Conservation (phyloP, 2,888 invertebrate genomes). For the Hirtodrosophila cameraria region DNA sequence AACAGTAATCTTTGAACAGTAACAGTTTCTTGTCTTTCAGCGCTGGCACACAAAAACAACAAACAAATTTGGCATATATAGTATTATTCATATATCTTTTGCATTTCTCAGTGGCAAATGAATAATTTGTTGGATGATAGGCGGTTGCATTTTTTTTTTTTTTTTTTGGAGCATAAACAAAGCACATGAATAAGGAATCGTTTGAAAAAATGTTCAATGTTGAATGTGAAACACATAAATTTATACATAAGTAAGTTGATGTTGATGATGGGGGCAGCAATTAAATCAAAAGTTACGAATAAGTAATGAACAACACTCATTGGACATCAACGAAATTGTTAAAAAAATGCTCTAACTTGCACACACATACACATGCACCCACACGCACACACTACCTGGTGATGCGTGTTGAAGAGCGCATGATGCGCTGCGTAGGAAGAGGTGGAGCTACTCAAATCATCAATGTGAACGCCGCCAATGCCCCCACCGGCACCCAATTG, state of each 20-base stretch:
- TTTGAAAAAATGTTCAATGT: slow-evolving; percentile 10
- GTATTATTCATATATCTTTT: slow-evolving; percentile 19
- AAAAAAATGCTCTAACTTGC: slow-evolving; percentile 40
- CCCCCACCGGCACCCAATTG: slow-evolving; percentile 48
- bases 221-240: slow-evolving; percentile 12
- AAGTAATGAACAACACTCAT: slow-evolving; percentile 36
- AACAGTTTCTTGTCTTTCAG: slow-evolving; percentile 41
- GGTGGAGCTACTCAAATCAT: slow-evolving; percentile 68
- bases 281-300: slow-evolving; percentile 42
- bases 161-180: slow-evolving; percentile 51
- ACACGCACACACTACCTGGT: slow-evolving; percentile 82
- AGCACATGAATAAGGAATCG: slow-evolving; percentile 44
- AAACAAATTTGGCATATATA: slow-evolving; percentile 53
- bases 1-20: slow-evolving; percentile 11
- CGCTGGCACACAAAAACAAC: slow-evolving; percentile 65
- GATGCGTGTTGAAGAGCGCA: slow-evolving; percentile 81
- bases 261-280: slow-evolving; percentile 32
- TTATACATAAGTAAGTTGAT: slow-evolving; percentile 4
- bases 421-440: slow-evolving; percentile 69
- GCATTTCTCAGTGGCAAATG: slow-evolving; percentile 21
- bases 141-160: slow-evolving; percentile 51
- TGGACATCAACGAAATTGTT: slow-evolving; percentile 35
- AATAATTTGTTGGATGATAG: slow-evolving; percentile 31
- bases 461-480: slow-evolving; percentile 51
- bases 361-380: slow-evolving; percentile 41